A percentile compares a stretch with the other conserved stretches of the same genome.
Conservation (phyloP, 1,140 invertebrate genomes). For the Zaprionus ghesquierei region DNA sequence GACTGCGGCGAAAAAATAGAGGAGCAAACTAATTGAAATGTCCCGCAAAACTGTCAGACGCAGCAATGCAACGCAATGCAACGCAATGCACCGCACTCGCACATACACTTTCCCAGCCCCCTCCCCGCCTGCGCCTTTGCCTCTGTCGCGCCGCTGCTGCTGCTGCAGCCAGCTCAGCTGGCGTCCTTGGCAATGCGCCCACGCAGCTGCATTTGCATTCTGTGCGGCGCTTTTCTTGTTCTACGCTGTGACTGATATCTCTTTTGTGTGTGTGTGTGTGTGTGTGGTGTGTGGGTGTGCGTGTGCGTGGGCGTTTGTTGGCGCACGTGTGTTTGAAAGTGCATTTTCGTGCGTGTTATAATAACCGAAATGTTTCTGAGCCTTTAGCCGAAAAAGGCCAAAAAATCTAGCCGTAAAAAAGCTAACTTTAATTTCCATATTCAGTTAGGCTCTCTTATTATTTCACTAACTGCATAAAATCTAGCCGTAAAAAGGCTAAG, state of each 20-base stretch:
- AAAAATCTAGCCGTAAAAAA: neutral
- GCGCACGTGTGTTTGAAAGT: no score
- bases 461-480: neutral
- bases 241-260: neutral
- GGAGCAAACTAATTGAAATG: constrained; percentile 52
- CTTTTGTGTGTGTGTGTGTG: neutral
- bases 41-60: constrained; percentile 22
- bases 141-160: neutral
- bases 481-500: neutral
- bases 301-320: neutral
- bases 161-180: neutral
- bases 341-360: neutral
- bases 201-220: constrained; percentile 35
- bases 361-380: neutral
- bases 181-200: constrained; percentile 44
- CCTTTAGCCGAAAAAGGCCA: neutral
- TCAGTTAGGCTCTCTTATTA: no score
- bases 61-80: neutral
- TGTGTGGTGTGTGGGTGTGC: neutral
- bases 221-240: neutral
- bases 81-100: neutral
- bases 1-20: constrained; percentile 2
- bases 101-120: neutral
- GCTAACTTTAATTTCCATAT: neutral
- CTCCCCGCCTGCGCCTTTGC: no score